Conservation (phyloP, 2,113 vertebrate species). For the Pogona vitticeps region DNA sequence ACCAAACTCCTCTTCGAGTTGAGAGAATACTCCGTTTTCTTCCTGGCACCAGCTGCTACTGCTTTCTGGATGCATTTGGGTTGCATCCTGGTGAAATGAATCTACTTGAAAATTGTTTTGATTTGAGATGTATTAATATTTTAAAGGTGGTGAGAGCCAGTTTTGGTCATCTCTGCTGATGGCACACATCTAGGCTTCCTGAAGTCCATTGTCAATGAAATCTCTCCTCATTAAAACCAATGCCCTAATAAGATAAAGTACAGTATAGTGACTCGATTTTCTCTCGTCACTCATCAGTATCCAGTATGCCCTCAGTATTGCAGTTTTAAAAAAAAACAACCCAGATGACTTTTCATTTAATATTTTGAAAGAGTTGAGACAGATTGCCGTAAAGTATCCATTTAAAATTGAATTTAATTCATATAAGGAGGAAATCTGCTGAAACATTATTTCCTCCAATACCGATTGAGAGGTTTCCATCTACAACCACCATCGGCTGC, state of each 20-base stretch:
- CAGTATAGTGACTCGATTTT: not conserved
- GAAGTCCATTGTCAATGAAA: too few species aligned
- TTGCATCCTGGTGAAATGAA: not conserved
- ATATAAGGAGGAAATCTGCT: not conserved
- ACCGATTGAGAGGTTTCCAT: not conserved
- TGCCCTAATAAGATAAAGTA: not conserved
- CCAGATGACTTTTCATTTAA: not conserved
- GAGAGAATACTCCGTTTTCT: too few species aligned
- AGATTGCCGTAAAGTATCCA: not conserved
- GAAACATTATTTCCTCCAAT: not conserved
- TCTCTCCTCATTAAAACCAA: not conserved
- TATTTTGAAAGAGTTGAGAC: not conserved
- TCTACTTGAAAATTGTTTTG: constrained; percentile 46
- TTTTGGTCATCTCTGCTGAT: not conserved
- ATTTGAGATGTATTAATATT: not conserved
- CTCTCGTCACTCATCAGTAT: too few species aligned
- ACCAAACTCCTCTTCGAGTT: too few species aligned
- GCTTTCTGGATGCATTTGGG: not conserved
- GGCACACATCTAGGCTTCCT: not conserved
- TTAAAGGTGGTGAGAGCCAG: not conserved
- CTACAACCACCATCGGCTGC: not conserved
- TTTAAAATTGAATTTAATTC: not conserved
- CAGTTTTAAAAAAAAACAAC: not conserved
- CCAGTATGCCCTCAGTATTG: not conserved
- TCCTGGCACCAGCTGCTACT: not conserved